Percentiles rank a stretch among this genome's conserved stretches.
phyloP scores from a whole-genome alignment of 2,113 vertebrate genomes.

The Hippocampus guttulatus region DNA sequence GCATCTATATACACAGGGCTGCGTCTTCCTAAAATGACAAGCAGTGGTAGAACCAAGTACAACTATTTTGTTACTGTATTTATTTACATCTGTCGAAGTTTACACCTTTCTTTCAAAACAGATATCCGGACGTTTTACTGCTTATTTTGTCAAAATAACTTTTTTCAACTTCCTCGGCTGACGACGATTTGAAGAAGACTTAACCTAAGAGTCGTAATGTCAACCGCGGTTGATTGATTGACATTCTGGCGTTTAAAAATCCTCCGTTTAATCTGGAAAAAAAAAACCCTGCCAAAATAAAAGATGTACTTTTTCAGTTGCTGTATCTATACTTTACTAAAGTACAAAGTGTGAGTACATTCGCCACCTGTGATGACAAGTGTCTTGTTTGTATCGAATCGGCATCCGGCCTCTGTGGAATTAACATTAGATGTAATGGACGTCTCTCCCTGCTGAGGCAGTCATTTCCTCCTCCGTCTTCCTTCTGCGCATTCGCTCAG shows the following conservation, averaged over 20 bases:
- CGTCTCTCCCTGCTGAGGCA: constrained; percentile 22
- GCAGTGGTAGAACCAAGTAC: neutral
- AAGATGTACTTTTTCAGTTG: too few relatives aligned
- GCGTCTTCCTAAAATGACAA: constrained; percentile 22
- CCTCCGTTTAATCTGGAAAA: too few relatives aligned
- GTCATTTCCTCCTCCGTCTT: neutral
- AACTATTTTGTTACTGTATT: neutral
- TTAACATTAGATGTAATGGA: constrained; percentile 32
- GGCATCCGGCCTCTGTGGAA: constrained; percentile 28
- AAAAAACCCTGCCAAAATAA: too few relatives aligned
- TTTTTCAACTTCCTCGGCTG: too few relatives aligned
- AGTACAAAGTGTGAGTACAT: neutral
- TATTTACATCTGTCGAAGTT: too few relatives aligned
- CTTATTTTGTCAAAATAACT: too few relatives aligned
- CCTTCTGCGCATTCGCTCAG: neutral
- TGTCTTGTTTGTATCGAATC: constrained; percentile 39
- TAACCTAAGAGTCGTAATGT: too few relatives aligned
- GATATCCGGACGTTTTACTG: too few relatives aligned
- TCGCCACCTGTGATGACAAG: neutral
- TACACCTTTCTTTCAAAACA: too few relatives aligned
- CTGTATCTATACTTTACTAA: neutral
- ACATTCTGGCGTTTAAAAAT: too few relatives aligned
- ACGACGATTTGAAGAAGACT: too few relatives aligned
- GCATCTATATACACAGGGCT: constrained; percentile 21
- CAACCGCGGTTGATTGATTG: too few relatives aligned